Conservation (phyloP, 2,113 vertebrate genomes). For the Gymnocephalus cernua region DNA sequence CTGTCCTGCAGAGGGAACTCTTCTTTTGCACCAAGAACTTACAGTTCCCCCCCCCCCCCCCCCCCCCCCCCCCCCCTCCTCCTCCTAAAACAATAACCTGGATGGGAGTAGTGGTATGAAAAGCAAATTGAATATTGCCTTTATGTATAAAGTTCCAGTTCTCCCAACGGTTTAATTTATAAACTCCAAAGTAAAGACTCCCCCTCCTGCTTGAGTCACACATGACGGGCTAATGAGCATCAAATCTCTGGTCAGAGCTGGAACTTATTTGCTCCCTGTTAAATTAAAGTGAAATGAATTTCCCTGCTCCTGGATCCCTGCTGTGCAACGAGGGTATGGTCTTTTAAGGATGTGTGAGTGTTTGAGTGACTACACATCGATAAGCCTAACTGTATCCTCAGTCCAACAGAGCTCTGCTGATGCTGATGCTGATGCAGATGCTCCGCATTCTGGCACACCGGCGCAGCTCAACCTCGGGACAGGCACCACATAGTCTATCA, state of each 20-base stretch:
- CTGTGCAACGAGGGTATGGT: neutral
- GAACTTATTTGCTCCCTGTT: neutral
- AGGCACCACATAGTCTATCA: neutral
- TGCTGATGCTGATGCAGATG: conserved; percentile 38
- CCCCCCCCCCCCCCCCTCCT: too few species aligned
- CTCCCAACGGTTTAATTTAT: neutral
- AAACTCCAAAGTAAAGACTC: neutral
- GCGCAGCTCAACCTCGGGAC: conserved; percentile 6
- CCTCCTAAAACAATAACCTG: neutral
- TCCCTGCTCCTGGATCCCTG: neutral
- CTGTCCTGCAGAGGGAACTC: conserved; percentile 64
- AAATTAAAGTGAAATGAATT: neutral
- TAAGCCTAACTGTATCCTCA: neutral
- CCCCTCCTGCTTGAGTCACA: neutral
- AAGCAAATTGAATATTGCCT: neutral
- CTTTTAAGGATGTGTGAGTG: conserved; percentile 5
- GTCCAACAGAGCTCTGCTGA: neutral
- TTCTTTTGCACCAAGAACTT: conserved; percentile 21
- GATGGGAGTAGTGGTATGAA: neutral
- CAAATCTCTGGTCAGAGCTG: neutral
- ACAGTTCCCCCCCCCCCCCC: too few species aligned
- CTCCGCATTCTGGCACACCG: neutral
- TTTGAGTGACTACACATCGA: neutral
- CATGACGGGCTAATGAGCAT: neutral
- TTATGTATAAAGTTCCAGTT: neutral